Evolutionary conservation across 2,113 vertebrate genomes (phyloP).

Genomic region (Aix galericulata): DNA sequence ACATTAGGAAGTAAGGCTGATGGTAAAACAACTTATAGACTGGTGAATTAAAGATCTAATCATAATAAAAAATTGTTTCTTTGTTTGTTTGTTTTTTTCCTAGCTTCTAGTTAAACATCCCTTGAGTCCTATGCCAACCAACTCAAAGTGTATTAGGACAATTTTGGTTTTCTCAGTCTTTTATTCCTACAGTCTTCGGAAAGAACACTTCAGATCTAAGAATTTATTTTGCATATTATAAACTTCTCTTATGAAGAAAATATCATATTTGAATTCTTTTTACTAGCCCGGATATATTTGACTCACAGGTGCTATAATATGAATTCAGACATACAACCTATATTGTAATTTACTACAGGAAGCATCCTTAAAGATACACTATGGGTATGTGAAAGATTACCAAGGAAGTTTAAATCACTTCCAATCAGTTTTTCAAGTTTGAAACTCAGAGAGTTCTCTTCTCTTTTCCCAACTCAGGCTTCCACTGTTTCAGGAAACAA

Average conservation of each 20-base stretch:
- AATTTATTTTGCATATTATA: not conserved
- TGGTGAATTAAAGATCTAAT: not conserved
- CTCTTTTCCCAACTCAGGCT: not conserved
- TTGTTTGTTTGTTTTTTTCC: accelerated
- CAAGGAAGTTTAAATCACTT: not conserved
- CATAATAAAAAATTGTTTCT: not conserved
- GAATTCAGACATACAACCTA: not conserved
- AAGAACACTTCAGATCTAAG: not conserved
- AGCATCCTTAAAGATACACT: not conserved
- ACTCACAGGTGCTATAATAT: slow-evolving; percentile 2
- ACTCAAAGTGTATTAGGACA: not conserved
- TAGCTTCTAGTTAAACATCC: not conserved
- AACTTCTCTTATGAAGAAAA: not conserved
- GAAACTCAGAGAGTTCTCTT: not conserved
- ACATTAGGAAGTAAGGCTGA: not conserved
- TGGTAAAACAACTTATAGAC: not conserved
- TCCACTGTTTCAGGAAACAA: slow-evolving; percentile 11
- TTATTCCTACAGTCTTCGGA: not conserved
- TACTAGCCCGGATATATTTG: slow-evolving; percentile 10
- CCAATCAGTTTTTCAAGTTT: not conserved
- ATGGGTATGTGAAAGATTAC: not conserved
- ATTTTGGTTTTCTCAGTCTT: not conserved
- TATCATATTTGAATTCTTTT: slow-evolving; percentile 2
- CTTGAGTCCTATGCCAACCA: not conserved
- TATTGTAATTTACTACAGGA: slow-evolving; percentile 8